These are phyloP conservation scores for Parnassius apollo DNA, from an alignment of 2,888 invertebrate species.

Conservation along the genomic window DNA sequence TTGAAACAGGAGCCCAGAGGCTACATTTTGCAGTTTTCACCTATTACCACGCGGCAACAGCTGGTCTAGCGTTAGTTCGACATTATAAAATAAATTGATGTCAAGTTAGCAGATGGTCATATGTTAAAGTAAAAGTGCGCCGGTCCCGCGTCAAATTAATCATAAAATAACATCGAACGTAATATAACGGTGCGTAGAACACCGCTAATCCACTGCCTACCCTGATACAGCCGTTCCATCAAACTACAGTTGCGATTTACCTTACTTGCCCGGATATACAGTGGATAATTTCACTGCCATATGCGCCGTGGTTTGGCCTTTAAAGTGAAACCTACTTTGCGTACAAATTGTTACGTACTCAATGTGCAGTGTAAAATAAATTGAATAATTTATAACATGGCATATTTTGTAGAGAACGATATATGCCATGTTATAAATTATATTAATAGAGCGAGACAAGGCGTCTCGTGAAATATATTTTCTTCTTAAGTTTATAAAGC, in stretches of 20 bases:
- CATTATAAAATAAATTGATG: no score
- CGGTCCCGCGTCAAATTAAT: conserved; percentile 39
- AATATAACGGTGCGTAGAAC: conserved; percentile 40
- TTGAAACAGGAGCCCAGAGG: no score
- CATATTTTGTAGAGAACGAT: not conserved
- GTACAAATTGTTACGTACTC: conserved; percentile 15
- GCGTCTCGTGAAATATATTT: not conserved
- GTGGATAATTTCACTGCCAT: conserved; percentile 31
- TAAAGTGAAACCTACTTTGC: conserved; percentile 23
- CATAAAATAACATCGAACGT: conserved; percentile 36
- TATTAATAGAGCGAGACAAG: no score
- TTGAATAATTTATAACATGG: not conserved
- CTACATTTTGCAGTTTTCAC: no score
- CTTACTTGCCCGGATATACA: conserved; percentile 47
- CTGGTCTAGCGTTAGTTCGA: no score
- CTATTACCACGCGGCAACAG: no score
- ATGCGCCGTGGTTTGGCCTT: conserved; percentile 10
- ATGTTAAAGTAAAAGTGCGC: conserved; percentile 20
- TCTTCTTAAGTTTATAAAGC: no score
- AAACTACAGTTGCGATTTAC: conserved; percentile 48
- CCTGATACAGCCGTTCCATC: conserved; percentile 31
- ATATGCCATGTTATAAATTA: no score
- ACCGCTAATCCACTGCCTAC: conserved; percentile 43
- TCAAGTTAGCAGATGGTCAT: no score
- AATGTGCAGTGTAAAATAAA: conserved; percentile 11